Percentiles rank a stretch among this genome's conserved stretches.
These are phyloP conservation scores for Pseudorectes ferrugineus DNA, from an alignment of 2,113 vertebrate species.

Conservation along the genomic window DNA sequence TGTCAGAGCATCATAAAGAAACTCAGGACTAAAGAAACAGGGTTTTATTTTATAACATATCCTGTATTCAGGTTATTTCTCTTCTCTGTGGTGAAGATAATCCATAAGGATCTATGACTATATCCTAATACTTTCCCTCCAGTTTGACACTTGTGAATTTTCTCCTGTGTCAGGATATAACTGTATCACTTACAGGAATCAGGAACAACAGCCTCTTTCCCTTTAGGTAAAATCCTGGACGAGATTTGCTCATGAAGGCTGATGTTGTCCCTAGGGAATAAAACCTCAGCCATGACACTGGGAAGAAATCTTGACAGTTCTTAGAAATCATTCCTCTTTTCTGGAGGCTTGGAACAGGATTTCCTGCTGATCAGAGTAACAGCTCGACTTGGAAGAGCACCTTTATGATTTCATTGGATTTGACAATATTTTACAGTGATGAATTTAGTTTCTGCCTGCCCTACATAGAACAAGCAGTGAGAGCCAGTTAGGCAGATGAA, in stretches of 20 bases:
- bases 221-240: neutral
- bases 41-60: neutral
- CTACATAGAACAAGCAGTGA: neutral
- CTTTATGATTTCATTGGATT: neutral
- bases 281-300: neutral
- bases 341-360: neutral
- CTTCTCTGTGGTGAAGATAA: neutral
- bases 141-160: neutral
- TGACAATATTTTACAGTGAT: neutral
- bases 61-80: neutral
- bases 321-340: neutral
- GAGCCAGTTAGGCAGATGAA: neutral
- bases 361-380: neutral
- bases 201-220: neutral
- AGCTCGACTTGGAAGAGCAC: neutral
- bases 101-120: neutral
- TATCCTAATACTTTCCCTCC: neutral
- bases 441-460: neutral
- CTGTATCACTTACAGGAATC: neutral
- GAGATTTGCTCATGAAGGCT: neutral
- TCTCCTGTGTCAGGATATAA: neutral
- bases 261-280: neutral
- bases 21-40: neutral
- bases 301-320: neutral
- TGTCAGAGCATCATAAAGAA: neutral